Conservation (phyloP, 2,113 vertebrate species). For the Pholis gunnellus region DNA sequence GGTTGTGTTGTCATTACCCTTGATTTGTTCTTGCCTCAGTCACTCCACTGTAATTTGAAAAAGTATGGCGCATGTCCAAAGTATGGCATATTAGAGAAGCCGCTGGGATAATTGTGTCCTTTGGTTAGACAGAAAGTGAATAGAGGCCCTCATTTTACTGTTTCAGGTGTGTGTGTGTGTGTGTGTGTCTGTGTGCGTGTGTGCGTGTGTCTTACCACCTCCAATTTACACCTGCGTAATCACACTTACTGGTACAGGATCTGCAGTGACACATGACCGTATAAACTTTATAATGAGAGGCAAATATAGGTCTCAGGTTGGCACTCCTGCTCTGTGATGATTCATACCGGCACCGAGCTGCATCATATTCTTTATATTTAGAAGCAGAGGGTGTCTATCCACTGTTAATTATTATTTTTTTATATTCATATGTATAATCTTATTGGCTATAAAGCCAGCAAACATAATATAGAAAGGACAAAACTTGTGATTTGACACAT, state of each 20-base stretch:
- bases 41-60: slow-evolving; percentile 29
- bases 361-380: slow-evolving; percentile 64
- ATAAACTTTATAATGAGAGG: slow-evolving; percentile 62
- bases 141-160: not conserved
- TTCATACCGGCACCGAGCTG: slow-evolving; percentile 58
- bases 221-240: slow-evolving; percentile 18
- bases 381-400: slow-evolving; percentile 10
- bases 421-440: not conserved
- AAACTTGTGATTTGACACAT: not conserved
- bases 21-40: slow-evolving; percentile 59
- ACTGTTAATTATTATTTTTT: not conserved
- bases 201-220: not conserved
- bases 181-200: not conserved
- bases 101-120: slow-evolving; percentile 26
- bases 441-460: not conserved
- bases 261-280: slow-evolving; percentile 46
- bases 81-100: slow-evolving; percentile 18
- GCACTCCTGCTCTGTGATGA: slow-evolving; percentile 54
- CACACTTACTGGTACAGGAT: slow-evolving; percentile 39
- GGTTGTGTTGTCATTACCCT: slow-evolving; percentile 53
- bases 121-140: slow-evolving; percentile 5
- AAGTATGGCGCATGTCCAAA: slow-evolving; percentile 59
- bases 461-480: slow-evolving; percentile 5
- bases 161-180: slow-evolving; percentile 1
- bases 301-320: slow-evolving; percentile 54